Base-by-base conservation (phyloP, 2,113 vertebrate genomes). In the Puntigrus tetrazona region DNA sequence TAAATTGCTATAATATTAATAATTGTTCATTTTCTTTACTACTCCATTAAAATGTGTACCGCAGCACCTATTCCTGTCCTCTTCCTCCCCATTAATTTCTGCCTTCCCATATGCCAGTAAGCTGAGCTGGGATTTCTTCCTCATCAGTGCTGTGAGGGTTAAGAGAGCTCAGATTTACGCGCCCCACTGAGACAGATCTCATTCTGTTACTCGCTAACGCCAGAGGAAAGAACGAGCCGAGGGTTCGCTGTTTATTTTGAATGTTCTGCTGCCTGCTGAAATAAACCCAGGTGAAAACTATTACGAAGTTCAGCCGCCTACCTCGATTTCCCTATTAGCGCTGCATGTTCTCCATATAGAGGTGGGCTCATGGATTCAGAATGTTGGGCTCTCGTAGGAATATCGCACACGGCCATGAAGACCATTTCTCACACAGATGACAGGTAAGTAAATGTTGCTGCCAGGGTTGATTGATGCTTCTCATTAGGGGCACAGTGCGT, bases 51-150 rank as follows among this genome's bases (percentile, higher is more conserved):
- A 76, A 55, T 76, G 45, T 3, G 7, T 50, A 31, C 27, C 18
- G 11, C 29, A 36, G 29, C 74, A 55, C 74, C 27, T 76, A 29
- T 76, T 34, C 43, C 61, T 81, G 5, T 65, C 45, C 63, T 52
- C 82, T 45, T 65, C 74, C 50, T 34, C 77, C 63, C 29, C 27
- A 20, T 76, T 72, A 14, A 80, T 82, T 86, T 61, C 77, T 75
- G 47, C 16, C 76, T 52, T 88, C 87, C 59, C 79, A 78, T 34
- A 4, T 22, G 70, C 76, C 14, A 75, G 18, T 11, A 83, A 81
- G 78, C 65, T 89, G 82, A 89, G 87, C 86, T 63, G 29, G 59
- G 89, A 91, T 92, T 91, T 90, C 61, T 85, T 57, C 57, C 76
- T 63, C 59, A 86, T 84, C 82, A 77, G 47, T 14, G 57, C 27